A percentile compares a stretch with the other conserved stretches of the same genome.
phyloP scores from a whole-genome alignment of 2,888 invertebrate genomes.

The Limnephilus rhombicus region DNA sequence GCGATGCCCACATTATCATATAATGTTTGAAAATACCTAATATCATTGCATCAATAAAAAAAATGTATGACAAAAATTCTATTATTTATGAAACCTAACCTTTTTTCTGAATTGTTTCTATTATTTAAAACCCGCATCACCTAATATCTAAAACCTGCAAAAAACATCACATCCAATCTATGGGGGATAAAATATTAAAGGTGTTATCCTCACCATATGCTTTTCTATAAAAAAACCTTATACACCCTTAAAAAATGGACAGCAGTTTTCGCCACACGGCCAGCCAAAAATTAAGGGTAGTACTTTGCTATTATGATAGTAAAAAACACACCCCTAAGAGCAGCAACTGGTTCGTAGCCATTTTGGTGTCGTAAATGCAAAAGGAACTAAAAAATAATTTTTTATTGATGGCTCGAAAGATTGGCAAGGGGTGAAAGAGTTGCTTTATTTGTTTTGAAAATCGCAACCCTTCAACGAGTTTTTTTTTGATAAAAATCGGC shows the following conservation, averaged over 20 bases:
- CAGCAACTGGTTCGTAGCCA: neutral
- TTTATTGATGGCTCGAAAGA: neutral
- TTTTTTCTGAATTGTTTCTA: neutral
- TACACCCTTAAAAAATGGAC: neutral
- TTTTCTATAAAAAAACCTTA: conserved; percentile 18
- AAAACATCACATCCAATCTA: neutral
- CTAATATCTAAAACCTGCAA: neutral
- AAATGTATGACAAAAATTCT: too few species aligned
- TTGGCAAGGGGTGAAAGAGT: neutral
- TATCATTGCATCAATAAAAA: too few species aligned
- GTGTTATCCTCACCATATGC: conserved; percentile 8
- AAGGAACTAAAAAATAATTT: neutral
- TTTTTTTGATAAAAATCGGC: conserved; percentile 28
- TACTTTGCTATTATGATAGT: neutral
- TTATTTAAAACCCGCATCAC: neutral
- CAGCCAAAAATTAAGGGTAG: neutral
- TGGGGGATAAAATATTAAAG: conserved; percentile 18
- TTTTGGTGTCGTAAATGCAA: neutral
- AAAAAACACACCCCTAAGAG: neutral
- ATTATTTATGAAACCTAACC: too few species aligned
- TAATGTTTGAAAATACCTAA: too few species aligned
- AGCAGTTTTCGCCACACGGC: conserved; percentile 22
- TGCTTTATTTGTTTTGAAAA: conserved; percentile 45
- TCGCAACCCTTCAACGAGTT: conserved; percentile 52
- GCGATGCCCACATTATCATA: too few species aligned